Conservation (phyloP, 2,113 vertebrate species). For the Apaloderma vittatum region DNA sequence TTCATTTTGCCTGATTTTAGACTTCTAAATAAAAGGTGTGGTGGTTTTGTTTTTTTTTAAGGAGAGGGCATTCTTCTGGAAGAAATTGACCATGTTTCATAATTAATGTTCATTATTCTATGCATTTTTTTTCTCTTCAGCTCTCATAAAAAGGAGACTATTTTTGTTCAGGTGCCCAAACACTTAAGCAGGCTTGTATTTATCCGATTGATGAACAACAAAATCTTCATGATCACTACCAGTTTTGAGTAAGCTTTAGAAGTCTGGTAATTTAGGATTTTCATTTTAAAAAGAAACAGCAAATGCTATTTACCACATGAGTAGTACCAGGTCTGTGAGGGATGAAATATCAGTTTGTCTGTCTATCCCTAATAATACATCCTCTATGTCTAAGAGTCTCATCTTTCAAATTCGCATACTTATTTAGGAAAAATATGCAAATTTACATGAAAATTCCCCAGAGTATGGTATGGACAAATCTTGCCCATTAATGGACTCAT, state of each 20-base stretch:
- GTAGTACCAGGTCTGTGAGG: background rate
- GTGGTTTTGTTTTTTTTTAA: background rate
- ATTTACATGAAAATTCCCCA: slow-evolving; percentile 63
- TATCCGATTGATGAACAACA: background rate
- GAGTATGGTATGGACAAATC: slow-evolving; percentile 64
- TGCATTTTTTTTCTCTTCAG: background rate
- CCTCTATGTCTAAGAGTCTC: background rate
- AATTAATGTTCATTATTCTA: background rate
- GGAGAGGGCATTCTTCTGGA: background rate
- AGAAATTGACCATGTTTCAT: background rate
- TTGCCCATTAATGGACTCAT: slow-evolving; percentile 65
- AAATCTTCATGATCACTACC: background rate
- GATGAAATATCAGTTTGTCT: background rate
- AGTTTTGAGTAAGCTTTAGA: background rate
- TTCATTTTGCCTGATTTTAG: background rate
- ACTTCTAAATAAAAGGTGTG: background rate
- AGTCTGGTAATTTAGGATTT: background rate
- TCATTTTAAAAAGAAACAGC: background rate
- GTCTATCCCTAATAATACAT: background rate
- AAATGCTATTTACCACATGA: background rate
- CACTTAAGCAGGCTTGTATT: background rate
- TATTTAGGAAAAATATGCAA: slow-evolving; percentile 62
- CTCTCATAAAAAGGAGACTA: background rate
- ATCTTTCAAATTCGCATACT: slow-evolving; percentile 45
- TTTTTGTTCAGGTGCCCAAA: background rate